Base-by-base conservation (phyloP, 1,140 invertebrate genomes). In the Lepidurus arcticus region DNA sequence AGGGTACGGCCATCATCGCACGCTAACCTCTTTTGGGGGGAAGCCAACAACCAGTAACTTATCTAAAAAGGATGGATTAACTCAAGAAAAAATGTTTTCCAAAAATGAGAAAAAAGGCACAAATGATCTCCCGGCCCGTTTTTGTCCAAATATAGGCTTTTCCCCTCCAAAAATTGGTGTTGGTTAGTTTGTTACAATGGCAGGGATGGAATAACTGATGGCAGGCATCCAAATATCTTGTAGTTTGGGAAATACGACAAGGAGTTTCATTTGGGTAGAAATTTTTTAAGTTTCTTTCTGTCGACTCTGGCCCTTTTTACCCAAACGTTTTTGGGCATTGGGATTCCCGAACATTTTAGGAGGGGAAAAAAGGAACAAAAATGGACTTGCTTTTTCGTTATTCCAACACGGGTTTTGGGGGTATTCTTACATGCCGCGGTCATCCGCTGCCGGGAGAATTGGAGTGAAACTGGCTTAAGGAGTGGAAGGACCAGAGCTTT, bases 1-100 rank as follows among this genome's bases (percentile, higher is more conserved):
- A 65, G 53, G 53, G 21, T n/a, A 65, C 8, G 53, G 53, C 53
- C 53, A 65, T 65, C 53, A 65, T 65, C 53, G 53, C 53, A 65
- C 53, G n/a, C 53, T 65, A n/a, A 65, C 13, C 21, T 65, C 53
- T 65, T 65, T 65, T 4, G 34, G 34, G 34, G 34, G 34, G 34
- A 34, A 34, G 26, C 34, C 34, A 34, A 3, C 34, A 34, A 34
- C 34, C 34, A 34, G 34, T 3, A 34, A 34, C 34, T 34, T 34
- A 34, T 34, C 34, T 34, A 34, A 34, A 34, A 34, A 34, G 34
- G 34, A 34, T 34, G 34, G 34, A 4, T 2, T 3, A 34, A 34
- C 34, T 24, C 24, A 24, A 34, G 2, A 34, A 34, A 34, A 34
- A 34, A 34, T 34, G 16, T 65, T 65, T 65, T 65, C 1, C 6